These are phyloP conservation scores for Sebastes oblongus DNA, from an alignment of 2,797 vertebrate species.

Conservation along the genomic window DNA sequence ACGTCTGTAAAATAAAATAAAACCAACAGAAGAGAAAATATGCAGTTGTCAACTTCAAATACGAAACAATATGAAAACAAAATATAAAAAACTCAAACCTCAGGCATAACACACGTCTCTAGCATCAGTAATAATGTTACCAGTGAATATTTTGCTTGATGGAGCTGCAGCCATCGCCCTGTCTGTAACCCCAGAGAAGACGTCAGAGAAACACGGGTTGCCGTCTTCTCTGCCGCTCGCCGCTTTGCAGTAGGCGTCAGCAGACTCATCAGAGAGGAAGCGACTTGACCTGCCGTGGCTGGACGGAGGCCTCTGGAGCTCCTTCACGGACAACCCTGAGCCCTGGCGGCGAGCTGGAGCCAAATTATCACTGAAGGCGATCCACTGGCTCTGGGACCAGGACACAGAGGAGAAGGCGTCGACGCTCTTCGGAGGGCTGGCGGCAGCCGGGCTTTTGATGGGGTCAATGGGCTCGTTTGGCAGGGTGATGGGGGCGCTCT, in stretches of 20 bases:
- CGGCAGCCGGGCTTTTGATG: constrained; percentile 43
- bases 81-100: constrained; percentile 46
- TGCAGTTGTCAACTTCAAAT: not conserved
- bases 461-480: constrained; percentile 59
- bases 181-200: constrained; percentile 74
- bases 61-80: constrained; percentile 16
- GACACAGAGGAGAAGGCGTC: constrained; percentile 72
- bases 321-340: constrained; percentile 61
- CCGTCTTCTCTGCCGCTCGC: constrained; percentile 71
- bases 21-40: constrained; percentile 13
- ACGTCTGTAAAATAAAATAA: not conserved
- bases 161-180: constrained; percentile 46
- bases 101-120: constrained; percentile 43
- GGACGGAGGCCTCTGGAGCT: constrained; percentile 69
- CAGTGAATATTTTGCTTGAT: constrained; percentile 76
- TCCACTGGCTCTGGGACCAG: constrained; percentile 85
- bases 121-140: constrained; percentile 78
- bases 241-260: constrained; percentile 71
- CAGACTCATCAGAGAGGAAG: constrained; percentile 80
- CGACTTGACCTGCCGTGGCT: constrained; percentile 65
- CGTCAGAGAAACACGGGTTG: constrained; percentile 59
- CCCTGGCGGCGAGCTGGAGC: constrained; percentile 55
- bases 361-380: constrained; percentile 84
- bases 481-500: constrained; percentile 79
- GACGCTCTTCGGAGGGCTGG: constrained; percentile 65